Percentiles rank a stretch among this genome's conserved stretches.
These are phyloP conservation scores for Gambelia wislizenii DNA, from an alignment of 2,797 vertebrate species.

Conservation along the genomic window DNA sequence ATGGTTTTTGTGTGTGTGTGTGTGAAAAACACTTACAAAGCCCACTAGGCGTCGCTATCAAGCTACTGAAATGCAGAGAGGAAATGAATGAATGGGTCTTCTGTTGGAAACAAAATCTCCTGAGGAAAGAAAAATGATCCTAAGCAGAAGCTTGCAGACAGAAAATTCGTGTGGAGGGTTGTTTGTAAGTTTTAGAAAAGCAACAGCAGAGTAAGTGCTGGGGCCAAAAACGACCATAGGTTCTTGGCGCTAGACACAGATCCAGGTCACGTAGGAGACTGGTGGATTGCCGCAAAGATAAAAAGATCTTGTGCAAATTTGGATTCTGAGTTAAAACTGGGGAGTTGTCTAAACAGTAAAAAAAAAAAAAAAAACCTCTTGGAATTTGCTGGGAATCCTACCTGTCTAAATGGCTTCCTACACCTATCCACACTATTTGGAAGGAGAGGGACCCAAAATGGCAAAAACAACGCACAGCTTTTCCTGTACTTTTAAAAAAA, in stretches of 20 bases:
- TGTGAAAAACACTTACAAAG: conserved; percentile 17
- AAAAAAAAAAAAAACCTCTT: too few species aligned
- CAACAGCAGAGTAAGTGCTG: neutral
- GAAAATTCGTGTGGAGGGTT: neutral
- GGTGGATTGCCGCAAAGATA: neutral
- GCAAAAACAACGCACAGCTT: too few species aligned
- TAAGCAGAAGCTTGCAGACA: neutral
- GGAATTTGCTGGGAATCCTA: too few species aligned
- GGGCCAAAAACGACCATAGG: neutral
- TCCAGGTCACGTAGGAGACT: neutral
- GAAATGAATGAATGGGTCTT: neutral
- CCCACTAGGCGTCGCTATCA: conserved; percentile 58
- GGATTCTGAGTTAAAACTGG: neutral
- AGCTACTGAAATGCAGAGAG: conserved; percentile 15
- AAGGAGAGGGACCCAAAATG: too few species aligned
- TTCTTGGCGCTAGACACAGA: neutral
- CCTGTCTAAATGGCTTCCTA: too few species aligned
- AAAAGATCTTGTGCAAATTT: neutral
- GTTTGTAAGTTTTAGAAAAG: neutral
- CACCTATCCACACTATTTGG: too few species aligned
- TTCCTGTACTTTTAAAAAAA: too few species aligned
- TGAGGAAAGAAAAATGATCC: neutral
- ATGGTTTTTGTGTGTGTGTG: neutral
- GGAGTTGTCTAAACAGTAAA: too few species aligned
- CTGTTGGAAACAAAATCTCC: neutral